These are phyloP conservation scores for Micropterix aruncella DNA, from an alignment of 2,888 invertebrate species.

Conservation along the genomic window DNA sequence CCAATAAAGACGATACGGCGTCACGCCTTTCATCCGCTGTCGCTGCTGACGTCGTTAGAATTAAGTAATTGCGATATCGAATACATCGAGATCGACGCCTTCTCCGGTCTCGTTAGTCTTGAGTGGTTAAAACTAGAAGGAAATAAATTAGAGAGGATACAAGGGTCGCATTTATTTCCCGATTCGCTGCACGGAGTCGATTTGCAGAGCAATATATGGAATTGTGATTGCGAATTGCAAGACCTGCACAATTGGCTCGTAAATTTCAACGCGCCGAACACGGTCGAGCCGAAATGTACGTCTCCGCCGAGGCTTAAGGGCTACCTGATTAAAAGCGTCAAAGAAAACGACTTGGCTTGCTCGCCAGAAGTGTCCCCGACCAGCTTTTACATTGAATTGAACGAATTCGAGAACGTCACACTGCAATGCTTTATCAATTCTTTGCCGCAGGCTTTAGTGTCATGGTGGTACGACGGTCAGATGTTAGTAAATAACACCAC, in stretches of 20 bases:
- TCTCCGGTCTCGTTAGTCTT: slow-evolving; percentile 64
- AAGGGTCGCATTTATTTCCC: slow-evolving; percentile 58
- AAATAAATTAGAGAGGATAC: slow-evolving; percentile 61
- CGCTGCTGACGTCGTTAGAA: slow-evolving; percentile 66
- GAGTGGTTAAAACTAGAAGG: slow-evolving; percentile 77
- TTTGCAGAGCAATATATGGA: slow-evolving; percentile 78
- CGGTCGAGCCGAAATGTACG: slow-evolving; percentile 64
- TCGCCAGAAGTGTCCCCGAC: slow-evolving; percentile 65
- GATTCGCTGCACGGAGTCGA: slow-evolving; percentile 65
- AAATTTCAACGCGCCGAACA: slow-evolving; percentile 61
- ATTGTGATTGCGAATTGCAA: slow-evolving; percentile 71
- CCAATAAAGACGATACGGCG: slow-evolving; percentile 60
- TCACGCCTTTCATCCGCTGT: slow-evolving; percentile 59
- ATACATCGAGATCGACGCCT: slow-evolving; percentile 63
- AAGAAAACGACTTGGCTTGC: slow-evolving; percentile 63
- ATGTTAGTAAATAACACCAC: slow-evolving; percentile 63
- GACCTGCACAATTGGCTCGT: slow-evolving; percentile 67
- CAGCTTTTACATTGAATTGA: slow-evolving; percentile 60
- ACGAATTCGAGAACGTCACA: slow-evolving; percentile 69
- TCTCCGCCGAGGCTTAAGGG: slow-evolving; percentile 53
- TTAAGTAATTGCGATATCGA: slow-evolving; percentile 69
- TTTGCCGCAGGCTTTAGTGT: slow-evolving; percentile 65
- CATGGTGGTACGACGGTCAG: slow-evolving; percentile 76
- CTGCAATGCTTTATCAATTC: slow-evolving; percentile 69
- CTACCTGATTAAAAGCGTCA: slow-evolving; percentile 51